Conservation (phyloP, 64 coral and sea anemone genomes). For the Porites australiensis region DNA sequence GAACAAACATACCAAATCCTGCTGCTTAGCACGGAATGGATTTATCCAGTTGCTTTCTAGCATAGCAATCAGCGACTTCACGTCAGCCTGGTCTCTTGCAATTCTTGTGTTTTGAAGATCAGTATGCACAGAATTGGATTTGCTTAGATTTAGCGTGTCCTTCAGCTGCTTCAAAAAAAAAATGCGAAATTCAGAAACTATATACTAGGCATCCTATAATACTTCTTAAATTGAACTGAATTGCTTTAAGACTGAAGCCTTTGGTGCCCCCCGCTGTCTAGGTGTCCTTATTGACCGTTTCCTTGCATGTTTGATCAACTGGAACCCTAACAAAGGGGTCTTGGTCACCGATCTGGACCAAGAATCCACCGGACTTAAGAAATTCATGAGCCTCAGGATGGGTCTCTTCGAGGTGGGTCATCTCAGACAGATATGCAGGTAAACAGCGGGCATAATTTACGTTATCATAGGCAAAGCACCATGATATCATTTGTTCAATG, state of each 20-base stretch:
- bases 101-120: constrained; percentile 63
- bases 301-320: constrained; percentile 68
- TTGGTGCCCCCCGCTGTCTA: constrained; percentile 59
- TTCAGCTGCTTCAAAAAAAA: constrained; percentile 62
- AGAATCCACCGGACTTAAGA: constrained; percentile 57
- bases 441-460: constrained; percentile 73
- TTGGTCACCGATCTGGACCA: constrained; percentile 60
- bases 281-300: constrained; percentile 73
- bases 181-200: constrained; percentile 68
- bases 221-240: too few species aligned
- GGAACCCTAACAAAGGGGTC: constrained; percentile 60
- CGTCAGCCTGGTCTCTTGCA: constrained; percentile 60
- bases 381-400: constrained; percentile 60
- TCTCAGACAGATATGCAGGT: constrained; percentile 46
- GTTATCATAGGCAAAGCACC: constrained; percentile 73
- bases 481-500: constrained; percentile 61
- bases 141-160: constrained; percentile 43
- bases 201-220: too few species aligned
- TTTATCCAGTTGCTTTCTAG: constrained; percentile 67
- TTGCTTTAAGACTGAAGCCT: constrained; percentile 67
- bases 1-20: constrained; percentile 46
- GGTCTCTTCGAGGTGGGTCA: constrained; percentile 39
- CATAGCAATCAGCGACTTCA: constrained; percentile 31
- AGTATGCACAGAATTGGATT: constrained; percentile 42
- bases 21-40: constrained; percentile 38